Evolutionary conservation across 2,113 vertebrate species (phyloP), one percentile per base, ranked within the genome.

Genomic region (Apistogramma diplotaenia): DNA sequence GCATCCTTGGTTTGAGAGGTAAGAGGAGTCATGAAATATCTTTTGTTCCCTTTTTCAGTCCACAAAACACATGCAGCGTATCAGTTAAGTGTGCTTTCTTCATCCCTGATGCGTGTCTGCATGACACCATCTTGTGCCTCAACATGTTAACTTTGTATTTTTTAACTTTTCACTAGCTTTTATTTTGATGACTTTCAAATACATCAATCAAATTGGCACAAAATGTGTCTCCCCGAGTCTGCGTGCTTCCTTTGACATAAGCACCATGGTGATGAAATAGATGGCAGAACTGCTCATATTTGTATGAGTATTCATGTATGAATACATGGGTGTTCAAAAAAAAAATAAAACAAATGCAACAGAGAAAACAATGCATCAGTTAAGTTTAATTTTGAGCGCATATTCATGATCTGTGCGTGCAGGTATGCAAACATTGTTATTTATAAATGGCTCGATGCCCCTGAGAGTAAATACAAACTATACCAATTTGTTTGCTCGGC

Each of bases 401-500:
- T 35, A 60, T 61, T 31, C 70, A 37, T 15, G 40, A 62, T 65
- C 33, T 56, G 23, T 53, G 35, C 53, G 23, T 43, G 15, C 57
- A 78, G 53, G 31, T 76, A 56, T 25, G 67, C 31, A 79, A 62
- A 37, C 54, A 37, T 40, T 40, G 57, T 57, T 77, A 13, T 33
- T 73, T 78, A 43, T 58, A 75, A 78, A 78, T 74, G 35, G 61
- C 33, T 73, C 79, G 76, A 87, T 74, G 78, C 11, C 4, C 35
- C 73, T 11, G 53, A 54, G 78, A 78, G 82, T 77, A 77, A 79
- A 74, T 37, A 51, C 43, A 60, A 79, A 81, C 55, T 35, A 40
- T 60, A 67, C 23, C 74, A 81, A 61, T 70, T 23, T 88, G 70
- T 87, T 85, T 85, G 70, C 85, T 91, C 81, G 80, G 90, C 82